Evolutionary conservation across 2,888 invertebrate species (phyloP).

Genomic region (Acanthosoma haemorrhoidale): DNA sequence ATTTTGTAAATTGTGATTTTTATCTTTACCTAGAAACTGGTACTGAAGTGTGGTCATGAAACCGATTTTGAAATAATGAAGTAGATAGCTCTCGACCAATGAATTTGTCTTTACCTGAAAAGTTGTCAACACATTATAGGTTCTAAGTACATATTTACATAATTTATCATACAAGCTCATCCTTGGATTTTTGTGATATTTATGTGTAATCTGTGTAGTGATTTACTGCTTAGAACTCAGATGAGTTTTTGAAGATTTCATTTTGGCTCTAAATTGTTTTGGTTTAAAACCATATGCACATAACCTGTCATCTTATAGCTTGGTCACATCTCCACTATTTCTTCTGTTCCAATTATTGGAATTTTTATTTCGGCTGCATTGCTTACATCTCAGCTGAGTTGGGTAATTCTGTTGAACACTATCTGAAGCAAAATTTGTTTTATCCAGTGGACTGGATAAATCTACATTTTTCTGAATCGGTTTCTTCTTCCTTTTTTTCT

Average conservation of each 20-base stretch:
- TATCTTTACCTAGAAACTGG: neutral
- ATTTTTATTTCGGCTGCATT: too few relatives aligned
- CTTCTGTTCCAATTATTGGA: too few relatives aligned
- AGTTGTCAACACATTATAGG: too few relatives aligned
- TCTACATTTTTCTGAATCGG: slow-evolving; percentile 33
- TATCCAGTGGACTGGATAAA: slow-evolving; percentile 29
- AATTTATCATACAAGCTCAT: too few relatives aligned
- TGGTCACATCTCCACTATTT: slow-evolving; percentile 32
- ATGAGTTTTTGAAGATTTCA: slow-evolving; percentile 16
- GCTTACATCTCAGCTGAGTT: too few relatives aligned
- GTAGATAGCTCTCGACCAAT: neutral
- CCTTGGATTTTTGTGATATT: too few relatives aligned
- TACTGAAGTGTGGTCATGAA: neutral
- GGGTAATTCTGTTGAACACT: neutral
- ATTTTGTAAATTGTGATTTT: slow-evolving; percentile 5
- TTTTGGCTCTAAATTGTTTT: slow-evolving; percentile 73
- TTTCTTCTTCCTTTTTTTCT: slow-evolving; percentile 32
- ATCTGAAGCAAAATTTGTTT: slow-evolving; percentile 4
- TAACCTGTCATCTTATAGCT: slow-evolving; percentile 65
- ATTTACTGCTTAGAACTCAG: neutral
- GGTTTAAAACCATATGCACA: slow-evolving; percentile 90
- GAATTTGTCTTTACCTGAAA: neutral
- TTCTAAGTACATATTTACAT: too few relatives aligned
- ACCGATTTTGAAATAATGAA: neutral
- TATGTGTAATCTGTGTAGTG: too few relatives aligned